Evolutionary conservation across 2,888 invertebrate species (phyloP), one percentile per base, ranked within the genome.

Genomic region (Pyrrhosoma nymphula): DNA sequence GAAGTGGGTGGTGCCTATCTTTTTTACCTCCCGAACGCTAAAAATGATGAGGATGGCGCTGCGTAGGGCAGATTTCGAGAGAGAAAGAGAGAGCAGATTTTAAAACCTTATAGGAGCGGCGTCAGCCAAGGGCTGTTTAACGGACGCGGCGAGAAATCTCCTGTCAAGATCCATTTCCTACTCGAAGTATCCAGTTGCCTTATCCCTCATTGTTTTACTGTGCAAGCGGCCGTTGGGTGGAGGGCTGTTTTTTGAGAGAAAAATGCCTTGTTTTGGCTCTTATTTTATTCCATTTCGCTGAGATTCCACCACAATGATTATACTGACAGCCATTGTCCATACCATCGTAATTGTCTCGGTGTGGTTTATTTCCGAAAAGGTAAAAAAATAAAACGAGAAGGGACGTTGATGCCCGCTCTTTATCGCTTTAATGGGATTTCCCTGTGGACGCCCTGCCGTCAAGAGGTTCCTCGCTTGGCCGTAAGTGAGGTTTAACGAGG

Each of bases 401-500:
- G 69, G 69, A 8, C 26, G 69, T 26, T 69, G 26, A 69, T 26
- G n/a, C 26, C 69, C 23, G 23, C 8, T 26, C 26, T 69, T 69
- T 69, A 69, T n/a, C 69, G 69, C 69, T 8, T 26, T 26, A 69
- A 69, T 69, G 69, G 69, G 69, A 69, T 69, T 69, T n/a, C 69
- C 69, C 10, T 8, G 69, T 0, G 69, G 69, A n/a, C 69, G 26
- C 26, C 26, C 69, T n/a, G 4, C 23, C 69, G n/a, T 69, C 69
- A 12, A 69, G 26, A 69, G n/a, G 47, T 47, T 47, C 6, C 10
- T 26, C 69, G 23, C 8, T 69, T 26, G n/a, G 69, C 26, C 69
- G 69, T 69, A 69, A 69, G 69, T 69, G 69, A 69, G 69, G 26
- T n/a, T 69, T 69, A 69, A 69, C 69, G 69, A 69, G 69, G 69